Evolutionary conservation across 2,113 vertebrate species (phyloP).

Genomic region (Polyodon spathula): DNA sequence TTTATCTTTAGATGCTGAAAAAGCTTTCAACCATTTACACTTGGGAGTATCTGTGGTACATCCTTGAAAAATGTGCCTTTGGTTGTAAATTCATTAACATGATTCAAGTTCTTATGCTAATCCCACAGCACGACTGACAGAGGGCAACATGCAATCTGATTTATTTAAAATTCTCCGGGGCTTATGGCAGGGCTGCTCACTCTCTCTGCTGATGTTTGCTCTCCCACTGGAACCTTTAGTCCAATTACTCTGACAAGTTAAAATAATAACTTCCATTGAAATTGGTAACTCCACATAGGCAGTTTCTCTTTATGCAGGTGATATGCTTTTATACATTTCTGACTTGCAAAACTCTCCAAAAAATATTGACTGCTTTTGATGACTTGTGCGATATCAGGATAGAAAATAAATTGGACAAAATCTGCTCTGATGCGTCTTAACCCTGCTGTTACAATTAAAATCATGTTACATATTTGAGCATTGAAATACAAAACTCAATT

Average conservation of each 20-base stretch:
- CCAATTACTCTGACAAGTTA: conserved; percentile 6
- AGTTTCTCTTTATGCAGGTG: conserved; percentile 2
- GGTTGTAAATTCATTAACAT: conserved; percentile 14
- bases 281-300: neutral
- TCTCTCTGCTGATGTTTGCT: conserved; percentile 17
- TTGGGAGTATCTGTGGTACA: conserved; percentile 3
- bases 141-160: neutral
- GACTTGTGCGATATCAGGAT: conserved; percentile 4
- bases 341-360: conserved; percentile 8
- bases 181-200: conserved; percentile 9
- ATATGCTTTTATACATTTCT: conserved; percentile 14
- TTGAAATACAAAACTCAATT: conserved; percentile 3
- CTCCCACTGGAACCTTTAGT: conserved; percentile 13
- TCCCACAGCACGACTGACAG: neutral
- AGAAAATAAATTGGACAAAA: conserved; percentile 17
- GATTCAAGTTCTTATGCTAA: conserved; percentile 11
- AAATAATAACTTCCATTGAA: conserved; percentile 4
- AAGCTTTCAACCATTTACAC: conserved; percentile 13
- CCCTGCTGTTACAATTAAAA: conserved; percentile 11
- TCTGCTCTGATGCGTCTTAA: conserved; percentile 10
- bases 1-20: conserved; percentile 18
- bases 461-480: conserved; percentile 1
- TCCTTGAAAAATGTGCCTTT: conserved; percentile 8
- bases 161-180: conserved; percentile 12
- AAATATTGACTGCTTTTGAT: conserved; percentile 16